Conservation (phyloP, 2,888 invertebrate species). For the Eupithecia tripunctaria region DNA sequence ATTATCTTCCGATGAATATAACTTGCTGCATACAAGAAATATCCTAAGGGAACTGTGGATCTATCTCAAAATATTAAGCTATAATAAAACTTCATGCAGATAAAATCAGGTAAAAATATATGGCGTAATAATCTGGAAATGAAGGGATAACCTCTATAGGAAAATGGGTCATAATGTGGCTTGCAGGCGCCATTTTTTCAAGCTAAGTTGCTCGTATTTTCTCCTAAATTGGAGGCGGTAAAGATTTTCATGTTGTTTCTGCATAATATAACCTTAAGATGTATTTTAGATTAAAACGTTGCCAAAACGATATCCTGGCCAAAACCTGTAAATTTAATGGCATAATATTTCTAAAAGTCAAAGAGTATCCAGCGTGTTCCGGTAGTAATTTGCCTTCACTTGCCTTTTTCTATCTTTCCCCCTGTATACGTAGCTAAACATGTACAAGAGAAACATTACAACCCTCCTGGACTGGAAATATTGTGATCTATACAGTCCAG, state of each 20-base stretch:
- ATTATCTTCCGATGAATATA: background rate
- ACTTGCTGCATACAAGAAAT: background rate
- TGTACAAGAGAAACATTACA: background rate
- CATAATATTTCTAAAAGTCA: background rate
- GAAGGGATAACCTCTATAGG: constrained; percentile 50
- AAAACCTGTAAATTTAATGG: background rate
- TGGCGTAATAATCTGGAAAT: constrained; percentile 48
- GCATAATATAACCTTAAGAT: constrained; percentile 11
- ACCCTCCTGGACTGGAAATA: constrained; percentile 5
- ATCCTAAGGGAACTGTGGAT: background rate
- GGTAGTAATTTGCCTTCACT: background rate
- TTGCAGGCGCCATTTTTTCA: constrained; percentile 52
- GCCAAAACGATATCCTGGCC: background rate
- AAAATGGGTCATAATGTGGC: constrained; percentile 52
- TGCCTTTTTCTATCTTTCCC: background rate
- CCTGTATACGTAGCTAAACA: background rate
- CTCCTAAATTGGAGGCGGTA: constrained; percentile 53
- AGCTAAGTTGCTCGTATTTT: constrained; percentile 49
- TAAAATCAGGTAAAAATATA: constrained; percentile 38
- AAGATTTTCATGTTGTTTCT: constrained; percentile 48
- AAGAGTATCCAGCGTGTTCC: background rate
- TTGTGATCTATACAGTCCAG: constrained; percentile 52
- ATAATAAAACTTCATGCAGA: constrained; percentile 9
- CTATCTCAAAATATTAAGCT: background rate
- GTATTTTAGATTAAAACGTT: constrained; percentile 10